Base-by-base conservation (phyloP, 2,113 vertebrate species). In the Poeciliopsis prolifica region DNA sequence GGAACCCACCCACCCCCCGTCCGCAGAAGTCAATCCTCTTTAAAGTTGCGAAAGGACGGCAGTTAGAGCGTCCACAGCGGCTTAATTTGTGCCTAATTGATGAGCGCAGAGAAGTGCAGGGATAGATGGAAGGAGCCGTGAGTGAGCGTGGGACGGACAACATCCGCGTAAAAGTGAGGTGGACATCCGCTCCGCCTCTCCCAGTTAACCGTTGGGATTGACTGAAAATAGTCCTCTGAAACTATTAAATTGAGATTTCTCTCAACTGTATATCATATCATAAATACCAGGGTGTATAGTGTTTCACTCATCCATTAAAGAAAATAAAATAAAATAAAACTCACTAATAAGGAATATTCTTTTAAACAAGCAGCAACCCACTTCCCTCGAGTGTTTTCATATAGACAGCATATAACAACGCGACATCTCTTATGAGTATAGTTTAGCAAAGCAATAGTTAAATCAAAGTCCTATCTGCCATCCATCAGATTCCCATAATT, bases 151-250 rank as follows among this genome's bases (percentile, higher is more conserved):
- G 75, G 88, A n/a, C 91, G 78, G 76, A 91, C 83, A 86, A 89
- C 92, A 92, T 86, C 88, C 89, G 75, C 65, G 72, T 37, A 72
- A 75, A 80, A 87, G 81, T 70, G 70, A 83, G 60, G 88, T 93
- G 89, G 84, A 74, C 92, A 74, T 93, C 92, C 92, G 92, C 92
- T 77, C 68, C 79, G 86, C 90, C 91, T 90, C 87, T 86, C 85
- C 88, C 80, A 75, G 74, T 63, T 54, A 74, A 28, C 83, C 84
- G 62, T 78, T 86, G 78, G 87, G 81, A 89, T 88, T 87, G 89
- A 84, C 77, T 64, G 74, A 70, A 90, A 88, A 35, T 93, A 90
- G 89, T 89, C 68, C 91, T 4, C 0, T 9, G 0, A 77, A 86
- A 89, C 81, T 89, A 77, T 17, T 30, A 0, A 5, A 35, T 28